phyloP scores from a whole-genome alignment of 1,140 invertebrate species.

The Lysiphlebus fabarum region DNA sequence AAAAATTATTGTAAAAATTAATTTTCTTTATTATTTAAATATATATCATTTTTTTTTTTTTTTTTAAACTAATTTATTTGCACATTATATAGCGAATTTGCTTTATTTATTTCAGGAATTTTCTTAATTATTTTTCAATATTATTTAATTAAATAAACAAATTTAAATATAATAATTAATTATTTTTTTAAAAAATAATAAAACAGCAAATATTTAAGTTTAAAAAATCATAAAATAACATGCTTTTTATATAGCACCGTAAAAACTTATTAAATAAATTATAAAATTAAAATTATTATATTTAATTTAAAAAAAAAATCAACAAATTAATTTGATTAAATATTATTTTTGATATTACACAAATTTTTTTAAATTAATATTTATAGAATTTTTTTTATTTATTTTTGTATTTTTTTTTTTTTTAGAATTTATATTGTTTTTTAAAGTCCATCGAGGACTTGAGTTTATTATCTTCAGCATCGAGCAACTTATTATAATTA shows the following conservation, averaged over 20 bases:
- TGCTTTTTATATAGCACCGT: conserved; percentile 40
- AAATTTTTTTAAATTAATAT: conserved; percentile 3
- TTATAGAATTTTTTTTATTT: no score
- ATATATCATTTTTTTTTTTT: no score
- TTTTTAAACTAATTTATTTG: no score
- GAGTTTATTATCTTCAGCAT: neutral
- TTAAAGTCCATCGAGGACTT: no score
- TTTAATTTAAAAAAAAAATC: conserved; percentile 20
- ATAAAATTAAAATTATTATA: no score
- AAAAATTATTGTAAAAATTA: no score
- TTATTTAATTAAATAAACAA: no score
- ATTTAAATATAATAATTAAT: conserved; percentile 1
- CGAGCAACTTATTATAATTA: neutral
- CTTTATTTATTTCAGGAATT: neutral
- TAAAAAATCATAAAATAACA: conserved; percentile 11
- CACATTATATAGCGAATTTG: neutral
- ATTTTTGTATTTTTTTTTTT: no score
- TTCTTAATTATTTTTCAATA: no score
- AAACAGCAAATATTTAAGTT: conserved; percentile 6
- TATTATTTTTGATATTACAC: neutral
- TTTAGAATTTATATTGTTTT: no score
- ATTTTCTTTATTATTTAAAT: no score
- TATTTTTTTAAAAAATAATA: conserved; percentile 23
- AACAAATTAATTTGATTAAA: conserved; percentile 17
- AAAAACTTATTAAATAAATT: conserved; percentile 17